These are phyloP conservation scores for Eulemur albifrons DNA, from an alignment of 2,797 vertebrate genomes.

Conservation along the genomic window DNA sequence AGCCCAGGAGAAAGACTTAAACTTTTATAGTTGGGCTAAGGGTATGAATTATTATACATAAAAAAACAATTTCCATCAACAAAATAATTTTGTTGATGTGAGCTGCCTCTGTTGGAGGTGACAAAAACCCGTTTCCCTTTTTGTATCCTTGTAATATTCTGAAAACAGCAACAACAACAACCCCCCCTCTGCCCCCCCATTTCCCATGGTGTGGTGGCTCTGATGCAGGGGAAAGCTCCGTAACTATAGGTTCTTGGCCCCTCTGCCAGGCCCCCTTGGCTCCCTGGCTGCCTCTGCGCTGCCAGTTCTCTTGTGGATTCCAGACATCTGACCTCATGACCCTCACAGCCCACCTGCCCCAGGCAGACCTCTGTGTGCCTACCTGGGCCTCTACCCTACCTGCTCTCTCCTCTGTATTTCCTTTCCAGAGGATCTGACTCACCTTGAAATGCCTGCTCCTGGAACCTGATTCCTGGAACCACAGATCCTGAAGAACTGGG, in stretches of 20 bases:
- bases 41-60: neutral
- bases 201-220: neutral
- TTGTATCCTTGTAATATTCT: too few species aligned
- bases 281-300: neutral
- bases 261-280: fast-evolving
- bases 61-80: neutral
- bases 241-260: neutral
- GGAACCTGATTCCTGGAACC: neutral
- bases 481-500: neutral
- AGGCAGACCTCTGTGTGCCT: neutral
- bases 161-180: too few species aligned
- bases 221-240: neutral
- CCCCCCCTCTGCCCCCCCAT: neutral
- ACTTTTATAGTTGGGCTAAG: neutral
- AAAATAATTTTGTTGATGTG: neutral
- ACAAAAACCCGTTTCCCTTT: neutral
- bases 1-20: neutral
- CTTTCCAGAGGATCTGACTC: neutral
- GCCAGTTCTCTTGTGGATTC: neutral
- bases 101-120: neutral
- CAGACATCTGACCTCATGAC: neutral
- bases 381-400: neutral
- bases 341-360: neutral
- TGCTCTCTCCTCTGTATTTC: neutral
- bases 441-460: neutral